These are phyloP conservation scores for Odontesthes bonariensis DNA, from an alignment of 2,113 vertebrate species.

Conservation along the genomic window DNA sequence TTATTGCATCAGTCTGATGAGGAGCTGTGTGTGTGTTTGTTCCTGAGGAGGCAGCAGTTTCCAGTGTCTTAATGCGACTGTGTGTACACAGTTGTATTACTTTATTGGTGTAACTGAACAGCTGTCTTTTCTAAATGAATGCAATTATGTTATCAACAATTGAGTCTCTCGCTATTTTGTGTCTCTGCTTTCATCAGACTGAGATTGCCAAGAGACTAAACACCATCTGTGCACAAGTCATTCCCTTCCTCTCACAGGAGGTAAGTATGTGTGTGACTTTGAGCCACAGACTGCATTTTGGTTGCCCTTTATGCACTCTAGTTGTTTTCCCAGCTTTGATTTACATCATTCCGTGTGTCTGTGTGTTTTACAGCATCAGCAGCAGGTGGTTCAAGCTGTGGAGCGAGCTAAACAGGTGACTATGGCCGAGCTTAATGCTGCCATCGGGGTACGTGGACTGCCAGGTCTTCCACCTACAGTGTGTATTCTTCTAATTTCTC, in stretches of 20 bases:
- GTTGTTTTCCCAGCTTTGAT: constrained; percentile 21
- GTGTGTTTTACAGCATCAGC: constrained; percentile 88
- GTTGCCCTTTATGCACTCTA: constrained; percentile 15
- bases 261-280: constrained; percentile 80
- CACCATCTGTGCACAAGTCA: constrained; percentile 99
- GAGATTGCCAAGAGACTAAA: constrained; percentile 98
- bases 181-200: constrained; percentile 84
- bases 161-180: constrained; percentile 55
- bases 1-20: constrained; percentile 18
- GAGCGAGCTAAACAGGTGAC: constrained; percentile 99
- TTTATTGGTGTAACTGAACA: constrained; percentile 67
- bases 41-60: constrained; percentile 3
- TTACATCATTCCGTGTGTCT: constrained; percentile 16
- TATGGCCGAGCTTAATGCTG: constrained; percentile 97
- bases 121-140: constrained; percentile 72
- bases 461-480: constrained; percentile 94
- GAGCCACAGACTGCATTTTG: constrained; percentile 44
- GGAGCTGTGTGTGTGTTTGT: background rate
- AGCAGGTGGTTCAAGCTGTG: constrained; percentile 97
- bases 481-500: constrained; percentile 87
- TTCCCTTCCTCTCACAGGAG: constrained; percentile 99
- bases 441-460: constrained; percentile 98
- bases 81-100: constrained; percentile 37
- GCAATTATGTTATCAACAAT: constrained; percentile 74
- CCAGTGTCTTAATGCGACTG: background rate